Evolutionary conservation across 2,888 invertebrate genomes (phyloP), one percentile per base, ranked within the genome.

Genomic region (Oxyteleia sp.): DNA sequence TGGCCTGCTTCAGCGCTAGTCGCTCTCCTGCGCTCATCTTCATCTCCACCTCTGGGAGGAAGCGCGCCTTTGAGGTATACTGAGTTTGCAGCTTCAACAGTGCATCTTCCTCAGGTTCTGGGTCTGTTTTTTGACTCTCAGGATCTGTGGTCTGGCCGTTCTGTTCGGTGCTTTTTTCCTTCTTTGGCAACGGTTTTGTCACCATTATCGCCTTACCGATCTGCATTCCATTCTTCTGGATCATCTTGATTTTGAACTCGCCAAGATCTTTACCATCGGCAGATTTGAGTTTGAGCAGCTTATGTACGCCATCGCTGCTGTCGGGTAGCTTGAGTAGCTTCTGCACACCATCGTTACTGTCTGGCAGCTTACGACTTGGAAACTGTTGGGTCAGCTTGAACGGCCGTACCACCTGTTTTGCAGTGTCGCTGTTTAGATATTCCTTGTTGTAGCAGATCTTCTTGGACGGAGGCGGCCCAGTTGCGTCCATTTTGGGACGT

Each of bases 191-290:
- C 1, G 35, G 59, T 29, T 79, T 71, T 3, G n/a, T 57, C 0
- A 83, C 11, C 11, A 75, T 84, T 59, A 88, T 66, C 0, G 85
- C 85, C 43, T 87, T 87, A 0, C 82, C 78, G 29, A 86, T 83
- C 2, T 80, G n/a, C 0, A 45, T 4, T 0, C 85, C 63, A 0
- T 55, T 61, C 4, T 76, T 76, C 4, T 88, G 51, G 11, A 90
- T 32, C 38, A 90, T 53, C 38, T 88, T 64, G 0, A 92, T 79
- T 4, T 91, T 87, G 7, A 91, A 83, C 63, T 92, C 89, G 8
- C 92, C 92, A 0, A 92, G 75, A 61, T 92, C 91, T 47, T 85
- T 87, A 0, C 92, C 92, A 72, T 90, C 86, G 2, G 84, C 81
- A 1, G 87, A 84, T 61, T 88, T 88, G 15, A 92, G 84, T 71